Evolutionary conservation across 2,113 vertebrate genomes (phyloP).

Genomic region (Herpetotheres cachinnans): DNA sequence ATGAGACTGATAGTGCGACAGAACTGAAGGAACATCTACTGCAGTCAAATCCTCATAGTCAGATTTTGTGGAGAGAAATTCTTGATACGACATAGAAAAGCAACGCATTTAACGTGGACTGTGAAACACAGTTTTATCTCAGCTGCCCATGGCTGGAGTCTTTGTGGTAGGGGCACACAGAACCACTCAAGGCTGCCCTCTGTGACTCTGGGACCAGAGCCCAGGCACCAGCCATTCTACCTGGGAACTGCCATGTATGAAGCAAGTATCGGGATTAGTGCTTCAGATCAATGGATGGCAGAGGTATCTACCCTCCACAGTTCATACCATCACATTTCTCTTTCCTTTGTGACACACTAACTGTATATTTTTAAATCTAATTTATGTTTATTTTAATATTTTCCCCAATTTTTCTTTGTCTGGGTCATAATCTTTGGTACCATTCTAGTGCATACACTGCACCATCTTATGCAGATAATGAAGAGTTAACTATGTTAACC

Average conservation of each 20-base stretch:
- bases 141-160: background rate
- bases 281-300: background rate
- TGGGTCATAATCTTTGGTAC: background rate
- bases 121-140: background rate
- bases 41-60: background rate
- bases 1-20: background rate
- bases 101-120: background rate
- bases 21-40: background rate
- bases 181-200: background rate
- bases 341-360: background rate
- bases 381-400: background rate
- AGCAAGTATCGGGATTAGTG: background rate
- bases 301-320: background rate
- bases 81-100: background rate
- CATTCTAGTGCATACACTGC: background rate
- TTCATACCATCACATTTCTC: background rate
- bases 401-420: fast-evolving
- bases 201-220: background rate
- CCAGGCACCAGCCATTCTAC: background rate
- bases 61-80: background rate
- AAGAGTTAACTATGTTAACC: background rate
- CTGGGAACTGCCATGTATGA: background rate
- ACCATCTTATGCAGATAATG: background rate
- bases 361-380: background rate
- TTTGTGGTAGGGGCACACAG: background rate